These are phyloP conservation scores for Paguma larvata DNA, from an alignment of 2,797 vertebrate genomes.

Conservation along the genomic window DNA sequence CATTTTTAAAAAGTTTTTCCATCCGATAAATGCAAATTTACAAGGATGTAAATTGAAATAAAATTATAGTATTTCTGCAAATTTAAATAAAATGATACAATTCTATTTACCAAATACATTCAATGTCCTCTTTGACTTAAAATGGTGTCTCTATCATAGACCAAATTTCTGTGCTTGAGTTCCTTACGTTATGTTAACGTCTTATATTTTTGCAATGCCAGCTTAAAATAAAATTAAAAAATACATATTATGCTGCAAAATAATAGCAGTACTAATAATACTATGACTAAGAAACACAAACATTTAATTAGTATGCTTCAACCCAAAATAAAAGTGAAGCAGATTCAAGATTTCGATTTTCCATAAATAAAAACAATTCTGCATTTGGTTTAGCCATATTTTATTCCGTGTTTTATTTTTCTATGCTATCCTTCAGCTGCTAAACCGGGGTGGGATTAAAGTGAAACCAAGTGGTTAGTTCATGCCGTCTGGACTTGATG, in stretches of 20 bases:
- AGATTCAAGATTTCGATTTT: background rate
- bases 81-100: background rate
- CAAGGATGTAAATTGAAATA: background rate
- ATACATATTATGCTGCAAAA: background rate
- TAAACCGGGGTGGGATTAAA: background rate
- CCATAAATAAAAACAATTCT: background rate
- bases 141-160: background rate
- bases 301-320: background rate
- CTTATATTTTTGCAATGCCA: background rate
- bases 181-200: background rate
- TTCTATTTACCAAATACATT: background rate
- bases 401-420: background rate
- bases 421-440: background rate
- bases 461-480: background rate
- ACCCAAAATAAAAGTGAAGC: background rate
- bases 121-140: background rate
- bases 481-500: background rate
- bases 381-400: background rate
- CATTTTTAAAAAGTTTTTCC: background rate
- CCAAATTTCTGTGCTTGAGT: background rate
- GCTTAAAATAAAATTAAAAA: background rate
- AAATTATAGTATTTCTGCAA: background rate
- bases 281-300: background rate
- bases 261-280: background rate
- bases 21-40: background rate